Conservation (phyloP, 2,113 vertebrate genomes). For the Lates calcarifer region DNA sequence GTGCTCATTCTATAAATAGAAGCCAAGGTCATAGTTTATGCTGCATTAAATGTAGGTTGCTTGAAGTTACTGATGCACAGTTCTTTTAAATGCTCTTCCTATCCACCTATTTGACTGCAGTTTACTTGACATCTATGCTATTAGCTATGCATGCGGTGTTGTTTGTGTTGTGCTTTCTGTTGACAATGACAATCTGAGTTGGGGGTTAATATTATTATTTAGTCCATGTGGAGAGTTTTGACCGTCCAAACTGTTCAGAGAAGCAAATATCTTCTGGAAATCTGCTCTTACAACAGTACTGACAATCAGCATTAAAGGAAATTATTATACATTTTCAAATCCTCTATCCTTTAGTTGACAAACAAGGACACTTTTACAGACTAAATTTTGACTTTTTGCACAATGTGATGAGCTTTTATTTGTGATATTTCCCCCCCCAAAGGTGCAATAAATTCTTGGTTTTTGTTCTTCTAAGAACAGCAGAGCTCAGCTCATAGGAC, state of each 20-base stretch:
- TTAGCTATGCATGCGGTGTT: neutral
- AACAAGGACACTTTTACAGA: neutral
- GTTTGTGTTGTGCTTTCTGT: neutral
- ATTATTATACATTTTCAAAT: neutral
- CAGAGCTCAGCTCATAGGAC: neutral
- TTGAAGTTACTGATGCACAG: too few relatives aligned
- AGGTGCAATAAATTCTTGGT: neutral
- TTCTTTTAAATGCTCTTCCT: neutral
- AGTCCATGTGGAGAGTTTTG: neutral
- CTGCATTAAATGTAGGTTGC: neutral
- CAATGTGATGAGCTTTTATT: neutral
- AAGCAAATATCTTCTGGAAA: neutral
- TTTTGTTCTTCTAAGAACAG: conserved; percentile 9
- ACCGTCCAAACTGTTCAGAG: neutral
- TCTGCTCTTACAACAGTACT: too few relatives aligned
- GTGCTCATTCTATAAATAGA: neutral
- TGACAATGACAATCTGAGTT: neutral
- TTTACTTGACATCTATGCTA: neutral
- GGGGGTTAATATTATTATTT: neutral
- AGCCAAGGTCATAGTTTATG: neutral
- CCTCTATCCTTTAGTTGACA: too few relatives aligned
- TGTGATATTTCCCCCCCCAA: neutral
- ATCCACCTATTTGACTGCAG: neutral
- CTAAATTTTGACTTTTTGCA: neutral
- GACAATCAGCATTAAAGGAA: neutral